phyloP scores from a whole-genome alignment of 2,113 vertebrate species.

The Otus sunia region DNA sequence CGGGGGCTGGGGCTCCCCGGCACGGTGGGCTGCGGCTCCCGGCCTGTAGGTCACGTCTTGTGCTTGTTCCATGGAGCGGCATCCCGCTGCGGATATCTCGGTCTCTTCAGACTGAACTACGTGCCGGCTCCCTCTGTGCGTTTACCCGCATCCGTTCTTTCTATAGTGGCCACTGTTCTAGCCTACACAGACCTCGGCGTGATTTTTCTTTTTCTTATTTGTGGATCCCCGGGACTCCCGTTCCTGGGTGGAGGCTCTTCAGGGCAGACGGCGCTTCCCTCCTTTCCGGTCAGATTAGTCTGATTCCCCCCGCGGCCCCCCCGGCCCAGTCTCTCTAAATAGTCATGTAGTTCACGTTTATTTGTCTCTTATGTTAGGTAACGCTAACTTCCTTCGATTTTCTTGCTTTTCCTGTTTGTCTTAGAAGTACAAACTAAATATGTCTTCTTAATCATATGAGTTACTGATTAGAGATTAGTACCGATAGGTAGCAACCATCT shows the following conservation, averaged over 20 bases:
- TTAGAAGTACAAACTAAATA: neutral
- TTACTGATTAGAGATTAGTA: neutral
- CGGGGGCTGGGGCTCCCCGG: neutral
- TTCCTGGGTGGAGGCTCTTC: neutral
- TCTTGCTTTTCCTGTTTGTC: neutral
- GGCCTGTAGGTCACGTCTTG: neutral
- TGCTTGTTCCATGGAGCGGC: fast-evolving
- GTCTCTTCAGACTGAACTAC: fast-evolving
- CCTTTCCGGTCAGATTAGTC: conserved; percentile 29
- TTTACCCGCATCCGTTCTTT: neutral
- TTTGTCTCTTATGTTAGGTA: neutral
- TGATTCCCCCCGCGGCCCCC: neutral
- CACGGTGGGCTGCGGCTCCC: neutral
- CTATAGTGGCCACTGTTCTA: fast-evolving
- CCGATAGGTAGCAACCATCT: neutral
- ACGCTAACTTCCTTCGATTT: neutral
- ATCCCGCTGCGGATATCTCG: fast-evolving
- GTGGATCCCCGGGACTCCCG: neutral
- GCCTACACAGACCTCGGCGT: neutral
- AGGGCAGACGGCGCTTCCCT: neutral
- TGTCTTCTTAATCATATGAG: fast-evolving
- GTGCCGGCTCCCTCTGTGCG: fast-evolving
- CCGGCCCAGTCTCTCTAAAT: neutral
- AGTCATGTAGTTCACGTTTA: neutral
- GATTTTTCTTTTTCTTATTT: neutral